phyloP scores from a whole-genome alignment of 1,140 invertebrate genomes.

The Bursaphelenchus mucronatus region DNA sequence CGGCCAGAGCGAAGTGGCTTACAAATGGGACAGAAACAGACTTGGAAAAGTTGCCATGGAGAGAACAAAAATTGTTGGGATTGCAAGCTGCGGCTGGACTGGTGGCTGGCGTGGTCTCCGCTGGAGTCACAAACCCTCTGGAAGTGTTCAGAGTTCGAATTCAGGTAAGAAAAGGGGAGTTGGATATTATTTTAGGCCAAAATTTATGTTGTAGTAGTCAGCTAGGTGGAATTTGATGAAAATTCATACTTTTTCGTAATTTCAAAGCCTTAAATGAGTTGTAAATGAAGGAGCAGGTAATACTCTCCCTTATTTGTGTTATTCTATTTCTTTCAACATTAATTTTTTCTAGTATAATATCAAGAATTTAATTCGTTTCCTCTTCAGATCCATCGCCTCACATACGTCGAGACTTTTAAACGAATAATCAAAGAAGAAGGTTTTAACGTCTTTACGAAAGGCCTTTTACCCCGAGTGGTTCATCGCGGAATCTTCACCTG shows the following conservation, averaged over 20 bases:
- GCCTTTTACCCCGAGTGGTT: constrained; percentile 36
- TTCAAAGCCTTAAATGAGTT: too few species aligned
- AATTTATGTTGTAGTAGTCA: background rate
- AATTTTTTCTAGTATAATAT: background rate
- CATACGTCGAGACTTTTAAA: constrained; percentile 33
- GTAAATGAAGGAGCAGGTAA: background rate
- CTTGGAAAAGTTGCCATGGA: background rate
- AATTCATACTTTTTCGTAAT: background rate
- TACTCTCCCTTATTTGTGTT: background rate
- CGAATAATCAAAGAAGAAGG: constrained; percentile 38
- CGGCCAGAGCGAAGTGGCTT: too few species aligned
- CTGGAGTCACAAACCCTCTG: too few species aligned
- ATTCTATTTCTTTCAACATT: background rate
- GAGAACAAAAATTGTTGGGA: background rate
- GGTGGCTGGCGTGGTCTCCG: too few species aligned
- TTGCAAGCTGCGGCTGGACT: background rate
- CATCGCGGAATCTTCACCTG: constrained; percentile 33
- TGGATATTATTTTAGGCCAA: too few species aligned
- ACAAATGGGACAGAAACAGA: background rate
- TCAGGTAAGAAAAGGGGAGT: too few species aligned
- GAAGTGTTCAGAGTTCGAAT: background rate
- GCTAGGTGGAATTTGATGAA: background rate
- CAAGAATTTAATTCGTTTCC: background rate
- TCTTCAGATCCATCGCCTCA: constrained; percentile 43
- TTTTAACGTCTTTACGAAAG: constrained; percentile 35